Base-by-base conservation (phyloP, 2,797 vertebrate genomes). In the Rallus crepitans region DNA sequence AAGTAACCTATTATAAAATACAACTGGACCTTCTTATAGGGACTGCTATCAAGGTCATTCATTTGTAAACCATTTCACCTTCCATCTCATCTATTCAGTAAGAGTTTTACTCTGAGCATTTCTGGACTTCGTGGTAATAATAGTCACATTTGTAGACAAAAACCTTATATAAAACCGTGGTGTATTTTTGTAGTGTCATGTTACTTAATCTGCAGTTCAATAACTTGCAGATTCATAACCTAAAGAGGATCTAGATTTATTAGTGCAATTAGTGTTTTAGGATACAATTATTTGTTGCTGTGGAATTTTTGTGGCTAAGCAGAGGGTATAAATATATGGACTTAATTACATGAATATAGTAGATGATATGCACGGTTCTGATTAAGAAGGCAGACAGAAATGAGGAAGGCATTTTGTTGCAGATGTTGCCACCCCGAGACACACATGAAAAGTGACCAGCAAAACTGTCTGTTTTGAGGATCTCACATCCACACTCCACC, bases 201-300 rank as follows among this genome's bases (percentile, higher is more conserved):
- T 65, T 75, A 65, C 53, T 68, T 30, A 79, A 65, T 25, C 75
- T 7, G 2, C 30, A 66, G 48, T 57, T 84, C 53, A 76, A 6
- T 70, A 70, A 17, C 37, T 70, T 71, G 53, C 5, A 75, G 53
- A 60, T 66, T 83, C 48, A 80, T 30, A 61, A 39, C 17, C 19
- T 87, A 79, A 66, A 19, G 57, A 61, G 23, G 61, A 57, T 35
- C 33, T 40, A 80, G 48, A 83, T 83, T 92, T 92, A 66, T 60
- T 56, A 82, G 33, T 52, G 50, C 15, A 56, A 30, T 52, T 69
- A 73, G 12, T 56, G n/a, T 56, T 37, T 69, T 35, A 61, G 14
- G n/a, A 28, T 50, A 71, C 8, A 57, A 47, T 57, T 70, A 65
- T 47, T 65, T 79, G 53, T 56, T 66, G 47, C 45, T 65, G 55